A percentile compares a stretch with the other conserved stretches of the same genome.
phyloP scores from a whole-genome alignment of 2,797 vertebrate genomes.

The Hippoglossus hippoglossus region DNA sequence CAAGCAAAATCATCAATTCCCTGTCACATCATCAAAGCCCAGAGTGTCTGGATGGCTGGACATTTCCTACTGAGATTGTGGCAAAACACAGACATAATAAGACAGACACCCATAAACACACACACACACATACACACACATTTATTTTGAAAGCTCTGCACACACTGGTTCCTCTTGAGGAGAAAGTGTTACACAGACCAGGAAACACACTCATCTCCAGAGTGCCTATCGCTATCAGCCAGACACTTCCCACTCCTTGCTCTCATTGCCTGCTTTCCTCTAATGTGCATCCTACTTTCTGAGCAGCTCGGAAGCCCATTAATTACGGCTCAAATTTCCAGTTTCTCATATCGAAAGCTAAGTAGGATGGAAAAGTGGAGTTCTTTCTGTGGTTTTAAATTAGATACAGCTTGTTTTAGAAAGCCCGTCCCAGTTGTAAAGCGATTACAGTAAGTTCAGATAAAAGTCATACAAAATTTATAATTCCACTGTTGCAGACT shows the following conservation, averaged over 20 bases:
- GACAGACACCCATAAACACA: conserved; percentile 1
- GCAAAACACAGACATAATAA: conserved; percentile 34
- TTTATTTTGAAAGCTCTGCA: not conserved
- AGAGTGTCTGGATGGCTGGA: conserved; percentile 7
- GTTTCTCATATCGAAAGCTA: conserved; percentile 3
- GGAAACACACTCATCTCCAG: conserved; percentile 20
- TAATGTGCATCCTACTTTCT: conserved; percentile 37
- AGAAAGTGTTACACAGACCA: not conserved
- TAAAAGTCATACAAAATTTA: not conserved
- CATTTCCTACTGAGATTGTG: conserved; percentile 35
- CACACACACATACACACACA: not conserved
- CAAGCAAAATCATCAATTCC: conserved; percentile 38
- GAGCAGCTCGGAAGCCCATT: conserved; percentile 19
- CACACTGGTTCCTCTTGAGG: conserved; percentile 11
- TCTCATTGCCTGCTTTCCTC: conserved; percentile 21
- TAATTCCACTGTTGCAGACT: not conserved
- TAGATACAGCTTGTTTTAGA: not conserved
- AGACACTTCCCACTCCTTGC: conserved; percentile 12
- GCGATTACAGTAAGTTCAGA: not conserved
- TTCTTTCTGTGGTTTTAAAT: conserved; percentile 13
- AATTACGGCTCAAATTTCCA: conserved; percentile 13
- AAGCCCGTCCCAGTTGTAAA: not conserved
- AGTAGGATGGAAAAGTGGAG: conserved; percentile 15
- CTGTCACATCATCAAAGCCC: conserved; percentile 48
- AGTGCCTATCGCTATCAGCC: conserved; percentile 18